phyloP scores from a whole-genome alignment of 2,797 vertebrate species.

The Lutra lutra region DNA sequence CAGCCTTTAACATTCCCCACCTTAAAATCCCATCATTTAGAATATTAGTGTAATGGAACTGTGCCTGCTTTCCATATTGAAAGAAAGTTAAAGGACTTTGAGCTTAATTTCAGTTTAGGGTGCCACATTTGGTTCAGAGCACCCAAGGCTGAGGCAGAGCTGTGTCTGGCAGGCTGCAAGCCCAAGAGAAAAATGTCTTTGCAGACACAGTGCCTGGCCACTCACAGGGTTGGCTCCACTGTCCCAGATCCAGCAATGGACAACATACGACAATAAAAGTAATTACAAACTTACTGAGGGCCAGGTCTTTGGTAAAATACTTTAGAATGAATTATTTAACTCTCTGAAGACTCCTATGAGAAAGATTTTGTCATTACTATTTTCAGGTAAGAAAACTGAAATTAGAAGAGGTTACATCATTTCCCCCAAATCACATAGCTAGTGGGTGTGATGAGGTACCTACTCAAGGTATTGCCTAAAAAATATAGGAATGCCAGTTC shows the following conservation, averaged over 20 bases:
- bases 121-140: background rate
- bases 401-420: background rate
- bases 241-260: background rate
- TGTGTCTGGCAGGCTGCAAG: background rate
- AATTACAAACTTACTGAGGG: background rate
- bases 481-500: background rate
- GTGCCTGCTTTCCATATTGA: background rate
- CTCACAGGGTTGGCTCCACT: background rate
- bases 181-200: background rate
- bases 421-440: background rate
- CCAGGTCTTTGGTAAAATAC: background rate
- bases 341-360: background rate
- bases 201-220: background rate
- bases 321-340: background rate
- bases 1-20: background rate
- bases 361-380: background rate
- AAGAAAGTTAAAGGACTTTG: background rate
- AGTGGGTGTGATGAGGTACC: background rate
- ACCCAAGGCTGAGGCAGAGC: background rate
- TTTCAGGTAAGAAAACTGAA: constrained; percentile 30
- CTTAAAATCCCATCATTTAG: background rate
- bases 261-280: background rate
- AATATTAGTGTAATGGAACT: background rate
- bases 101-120: background rate
- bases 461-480: background rate